Evolutionary conservation across 2,797 vertebrate genomes (phyloP), one percentile per base, ranked within the genome.

Genomic region (Eulemur rubriventer): DNA sequence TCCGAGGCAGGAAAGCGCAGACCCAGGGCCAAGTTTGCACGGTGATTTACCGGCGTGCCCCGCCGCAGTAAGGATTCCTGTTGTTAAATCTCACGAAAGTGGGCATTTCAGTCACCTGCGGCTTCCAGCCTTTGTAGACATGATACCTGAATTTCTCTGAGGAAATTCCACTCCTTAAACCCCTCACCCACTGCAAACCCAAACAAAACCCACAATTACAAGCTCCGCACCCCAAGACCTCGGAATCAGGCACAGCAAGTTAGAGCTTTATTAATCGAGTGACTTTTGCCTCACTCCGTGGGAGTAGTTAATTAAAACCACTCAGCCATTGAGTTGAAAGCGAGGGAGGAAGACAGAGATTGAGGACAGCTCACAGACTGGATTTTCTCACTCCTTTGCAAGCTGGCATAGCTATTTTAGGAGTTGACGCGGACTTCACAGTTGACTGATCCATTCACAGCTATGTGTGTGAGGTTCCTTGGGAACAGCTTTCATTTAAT

Each of bases 251-350:
- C 50, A 4, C 0, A 0, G 80, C 80, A 22, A 73, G 67, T 61
- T 55, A 85, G 89, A 92, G 67, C 85, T 93, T 78, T 95, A 91
- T 85, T 83, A 91, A 91, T 73, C 0, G 1, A 63, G 61, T 92
- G 97, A 59, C 85, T 96, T 95, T 82, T 61, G 55, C 89, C 89
- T 96, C 83, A n/a, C 76, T 78, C 83, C 61, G 41, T 67, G 85
- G 96, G 95, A 87, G 92, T 0, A 69, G 87, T 96, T 97, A 80
- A 94, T 97, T 95, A 97, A 97, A 95, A 94, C 81, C 88, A 72
- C 41, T 95, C 94, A 95, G 10, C 94, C 91, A 0, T 76, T 52
- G 84, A 87, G 80, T 17, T 24, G 75, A 63, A 24, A 59, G 63
- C 55, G 50, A 59, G 20, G n/a, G 41, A 38, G 50, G 79, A 48